Base-by-base conservation (phyloP, 37 sponge, comb jelly and placozoan species). In the Amphimedon queenslandica region DNA sequence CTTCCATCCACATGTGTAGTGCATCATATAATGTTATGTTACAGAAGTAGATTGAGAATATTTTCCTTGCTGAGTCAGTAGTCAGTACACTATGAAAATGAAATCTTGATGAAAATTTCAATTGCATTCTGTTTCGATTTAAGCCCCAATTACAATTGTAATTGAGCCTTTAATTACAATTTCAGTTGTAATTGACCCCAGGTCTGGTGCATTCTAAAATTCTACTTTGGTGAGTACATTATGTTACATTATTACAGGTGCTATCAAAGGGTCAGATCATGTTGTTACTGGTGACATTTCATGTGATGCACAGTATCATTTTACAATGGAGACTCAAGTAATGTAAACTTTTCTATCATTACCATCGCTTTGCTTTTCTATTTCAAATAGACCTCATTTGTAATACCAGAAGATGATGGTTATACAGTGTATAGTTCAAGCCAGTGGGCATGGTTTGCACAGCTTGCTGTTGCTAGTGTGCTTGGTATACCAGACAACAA, bases 251-350 rank as follows among this genome's bases (percentile, higher is more conserved):
- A 10, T 2, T 77, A 21, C 53, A 88, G 88, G 47, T 82, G 88
- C 88, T 57, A 82, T 88, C 3, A 37, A 74, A 0, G 47, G 42
- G 5, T 71, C 88, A 23, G 66, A 55, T 8, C 83, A 73, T 40
- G 27, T 24, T 21, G 67, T 91, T 8, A 28, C 42, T 34, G 92
- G 87, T 4, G 66, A 82, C 63, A 76, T 91, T 16, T 78, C 76
- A 0, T 82, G 83, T 75, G 92, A 82, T 8, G 38, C 71, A 1
- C 90, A 89, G 65, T 89, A 84, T 57, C 90, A 89, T 67, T 88
- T 88, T 66, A 40, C 57, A 68, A 77, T 88, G 89, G 89, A 88
- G 72, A 88, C 89, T 20, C 90, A 89, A 72, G 85, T 84, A 35
- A 1, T 47, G 11, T 23, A 57, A 37, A 30, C 38, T 5, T 27